Evolutionary conservation across 2,888 invertebrate genomes (phyloP).

Genomic region (Macrophya alboannulata): DNA sequence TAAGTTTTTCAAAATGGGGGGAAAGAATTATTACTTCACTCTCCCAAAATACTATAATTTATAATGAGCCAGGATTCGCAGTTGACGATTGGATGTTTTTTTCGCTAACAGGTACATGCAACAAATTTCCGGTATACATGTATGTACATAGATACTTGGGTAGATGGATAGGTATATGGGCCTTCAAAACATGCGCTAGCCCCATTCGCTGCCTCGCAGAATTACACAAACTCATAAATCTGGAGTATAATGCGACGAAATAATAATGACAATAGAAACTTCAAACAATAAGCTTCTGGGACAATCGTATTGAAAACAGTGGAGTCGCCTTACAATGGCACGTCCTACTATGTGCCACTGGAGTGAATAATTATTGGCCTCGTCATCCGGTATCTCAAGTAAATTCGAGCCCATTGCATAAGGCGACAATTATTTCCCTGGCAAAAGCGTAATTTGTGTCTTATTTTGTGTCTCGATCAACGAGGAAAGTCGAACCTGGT

Average conservation of each 20-base stretch:
- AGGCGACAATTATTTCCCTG: constrained; percentile 50
- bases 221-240: constrained; percentile 76
- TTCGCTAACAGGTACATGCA: background rate
- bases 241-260: constrained; percentile 74
- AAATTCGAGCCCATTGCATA: constrained; percentile 30
- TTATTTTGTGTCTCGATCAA: constrained; percentile 51
- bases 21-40: background rate
- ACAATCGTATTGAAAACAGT: constrained; percentile 79
- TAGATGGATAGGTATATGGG: background rate
- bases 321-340: constrained; percentile 71
- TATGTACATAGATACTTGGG: background rate
- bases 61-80: background rate
- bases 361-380: constrained; percentile 71
- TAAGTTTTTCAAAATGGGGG: background rate
- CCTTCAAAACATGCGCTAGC: constrained; percentile 47
- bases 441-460: constrained; percentile 42
- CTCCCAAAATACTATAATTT: constrained; percentile 9
- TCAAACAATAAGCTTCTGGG: constrained; percentile 77
- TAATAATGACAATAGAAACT: constrained; percentile 79
- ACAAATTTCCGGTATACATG: constrained; percentile 6
- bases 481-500: constrained; percentile 4
- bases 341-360: constrained; percentile 64
- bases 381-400: constrained; percentile 56
- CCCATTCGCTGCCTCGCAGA: constrained; percentile 56
- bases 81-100: background rate